phyloP scores from a whole-genome alignment of 2,113 vertebrate species.

The Orcinus orca region DNA sequence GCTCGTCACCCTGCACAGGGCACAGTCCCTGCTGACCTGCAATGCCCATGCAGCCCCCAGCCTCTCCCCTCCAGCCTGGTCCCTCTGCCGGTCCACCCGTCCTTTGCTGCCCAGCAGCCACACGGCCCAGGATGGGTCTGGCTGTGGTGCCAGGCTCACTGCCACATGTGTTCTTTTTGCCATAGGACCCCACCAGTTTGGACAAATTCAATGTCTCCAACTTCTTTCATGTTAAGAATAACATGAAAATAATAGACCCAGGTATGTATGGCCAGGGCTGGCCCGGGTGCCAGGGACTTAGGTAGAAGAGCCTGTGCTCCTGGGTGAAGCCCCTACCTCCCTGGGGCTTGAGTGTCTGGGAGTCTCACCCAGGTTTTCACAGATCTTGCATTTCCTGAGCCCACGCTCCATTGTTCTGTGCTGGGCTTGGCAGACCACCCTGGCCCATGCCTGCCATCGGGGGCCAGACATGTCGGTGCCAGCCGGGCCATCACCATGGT shows the following conservation, averaged over 20 bases:
- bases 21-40: neutral
- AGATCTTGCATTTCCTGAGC: neutral
- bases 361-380: no score
- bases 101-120: no score
- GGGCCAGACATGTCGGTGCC: neutral
- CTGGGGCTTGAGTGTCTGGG: neutral
- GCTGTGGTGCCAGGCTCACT: neutral
- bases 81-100: accelerated
- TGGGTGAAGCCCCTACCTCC: accelerated
- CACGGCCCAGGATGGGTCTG: accelerated
- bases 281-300: neutral
- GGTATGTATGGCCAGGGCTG: conserved; percentile 82
- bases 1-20: neutral
- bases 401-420: accelerated
- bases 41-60: accelerated
- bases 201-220: conserved; percentile 98
- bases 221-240: conserved; percentile 97
- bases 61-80: neutral
- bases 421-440: neutral
- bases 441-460: neutral
- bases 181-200: conserved; percentile 95
- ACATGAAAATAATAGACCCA: conserved; percentile 93
- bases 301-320: neutral
- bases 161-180: neutral
- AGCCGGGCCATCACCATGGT: neutral